phyloP scores from a whole-genome alignment of 2,888 invertebrate species.

The Agriopis aurantiaria region DNA sequence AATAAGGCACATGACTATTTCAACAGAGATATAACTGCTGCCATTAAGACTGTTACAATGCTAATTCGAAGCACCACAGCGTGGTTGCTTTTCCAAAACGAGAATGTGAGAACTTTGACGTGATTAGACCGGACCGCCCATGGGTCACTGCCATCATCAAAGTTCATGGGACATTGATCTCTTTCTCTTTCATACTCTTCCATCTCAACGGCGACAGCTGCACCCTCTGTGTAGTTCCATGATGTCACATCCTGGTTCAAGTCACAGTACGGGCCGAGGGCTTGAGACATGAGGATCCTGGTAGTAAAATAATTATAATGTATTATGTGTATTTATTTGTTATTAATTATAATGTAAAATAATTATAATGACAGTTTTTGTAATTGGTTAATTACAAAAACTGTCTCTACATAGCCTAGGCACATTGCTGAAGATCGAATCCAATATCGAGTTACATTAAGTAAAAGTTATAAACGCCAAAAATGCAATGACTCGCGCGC shows the following conservation, averaged over 20 bases:
- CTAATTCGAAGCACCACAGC: constrained; percentile 55
- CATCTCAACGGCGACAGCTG: constrained; percentile 96
- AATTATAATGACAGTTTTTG: too few species aligned
- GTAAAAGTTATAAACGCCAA: too few species aligned
- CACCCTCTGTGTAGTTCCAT: constrained; percentile 95
- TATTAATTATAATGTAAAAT: too few species aligned
- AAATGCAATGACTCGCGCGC: too few species aligned
- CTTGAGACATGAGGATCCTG: constrained; percentile 90
- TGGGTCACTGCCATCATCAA: constrained; percentile 97
- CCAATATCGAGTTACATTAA: too few species aligned
- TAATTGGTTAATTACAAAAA: too few species aligned
- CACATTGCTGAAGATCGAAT: too few species aligned
- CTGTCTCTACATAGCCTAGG: too few species aligned
- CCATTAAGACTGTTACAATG: constrained; percentile 51
- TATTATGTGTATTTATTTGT: too few species aligned
- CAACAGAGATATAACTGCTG: constrained; percentile 51
- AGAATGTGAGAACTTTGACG: constrained; percentile 89
- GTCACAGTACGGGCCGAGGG: constrained; percentile 96
- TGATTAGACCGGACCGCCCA: constrained; percentile 91
- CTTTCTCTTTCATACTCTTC: constrained; percentile 96
- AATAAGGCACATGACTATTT: constrained; percentile 47
- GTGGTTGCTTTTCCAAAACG: constrained; percentile 71
- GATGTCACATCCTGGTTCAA: constrained; percentile 96
- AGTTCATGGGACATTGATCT: constrained; percentile 99
- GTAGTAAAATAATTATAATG: constrained; percentile 43